Base-by-base conservation (phyloP, 1,140 invertebrate species). In the Atta colombica region DNA sequence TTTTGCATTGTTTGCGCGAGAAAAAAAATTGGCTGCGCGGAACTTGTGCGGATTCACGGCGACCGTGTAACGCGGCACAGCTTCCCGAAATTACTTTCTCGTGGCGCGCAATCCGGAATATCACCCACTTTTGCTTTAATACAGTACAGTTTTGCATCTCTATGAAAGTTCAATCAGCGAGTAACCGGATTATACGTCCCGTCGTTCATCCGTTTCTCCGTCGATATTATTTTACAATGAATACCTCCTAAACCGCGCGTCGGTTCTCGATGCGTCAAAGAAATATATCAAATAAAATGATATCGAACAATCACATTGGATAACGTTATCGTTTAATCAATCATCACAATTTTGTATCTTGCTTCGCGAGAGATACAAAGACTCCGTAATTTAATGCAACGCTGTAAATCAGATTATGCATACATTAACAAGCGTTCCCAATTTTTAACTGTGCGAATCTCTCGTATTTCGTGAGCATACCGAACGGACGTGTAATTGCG, bases 91-190 rank as follows among this genome's bases (percentile, higher is more conserved):
- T 84, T 84, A 84, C 69, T 75, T 84, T 74, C 55, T 84, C 80
- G 69, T 45, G 16, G 51, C 49, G 53, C 39, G 39, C 68, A 74
- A 84, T 84, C 55, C 39, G 25, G 25, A 31, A 75, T 74, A 84
- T 84, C 28, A 28, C 3, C 14, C 69, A 75, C 16, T 75, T 63
- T 28, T 12, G 21, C 51, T 55, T 74, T 84, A 72, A 81, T 28
- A 58, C 78, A 58, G 55, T 72, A 63, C 39, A 51, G 69, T 31
- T 61, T 75, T 49, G 80, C 80, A 61, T 84, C 69, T 75, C 39
- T 61, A 75, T 75, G 58, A 84, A 84, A 84, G 69, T 84, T 84
- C 80, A 84, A 84, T 84, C 80, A 84, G 39, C 55, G 25, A 60
- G n/a, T 84, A 84, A 84, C 8, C 58, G 69, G 39, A 75, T 84